These are phyloP conservation scores for Mechanitis messenoides DNA, from an alignment of 2,888 invertebrate species.

Conservation along the genomic window DNA sequence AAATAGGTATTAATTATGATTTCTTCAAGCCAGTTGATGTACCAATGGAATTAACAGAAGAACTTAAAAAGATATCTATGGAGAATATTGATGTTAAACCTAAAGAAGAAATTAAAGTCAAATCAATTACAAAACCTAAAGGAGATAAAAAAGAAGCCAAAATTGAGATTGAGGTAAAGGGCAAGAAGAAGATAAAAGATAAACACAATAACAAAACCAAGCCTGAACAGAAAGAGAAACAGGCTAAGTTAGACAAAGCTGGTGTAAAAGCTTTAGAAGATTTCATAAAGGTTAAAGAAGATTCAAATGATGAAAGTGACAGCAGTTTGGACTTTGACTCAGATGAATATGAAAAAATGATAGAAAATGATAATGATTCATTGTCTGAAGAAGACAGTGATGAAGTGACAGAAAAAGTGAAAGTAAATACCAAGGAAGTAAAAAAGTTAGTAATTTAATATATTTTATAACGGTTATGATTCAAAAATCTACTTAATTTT, in stretches of 20 bases:
- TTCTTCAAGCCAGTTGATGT: constrained; percentile 71
- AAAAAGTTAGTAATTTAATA: background rate
- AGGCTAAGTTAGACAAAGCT: constrained; percentile 42
- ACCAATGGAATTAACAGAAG: constrained; percentile 47
- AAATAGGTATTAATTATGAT: constrained; percentile 71
- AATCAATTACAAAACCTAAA: constrained; percentile 26
- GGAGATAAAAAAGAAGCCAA: constrained; percentile 31
- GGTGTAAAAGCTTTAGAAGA: constrained; percentile 48
- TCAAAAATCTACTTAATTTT: background rate
- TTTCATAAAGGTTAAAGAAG: constrained; percentile 45
- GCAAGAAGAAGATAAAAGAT: background rate
- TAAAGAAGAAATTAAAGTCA: constrained; percentile 17
- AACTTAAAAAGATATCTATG: constrained; percentile 22
- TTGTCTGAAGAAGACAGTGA: constrained; percentile 32
- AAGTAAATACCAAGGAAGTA: constrained; percentile 12
- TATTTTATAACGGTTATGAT: background rate
- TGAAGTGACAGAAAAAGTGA: constrained; percentile 29
- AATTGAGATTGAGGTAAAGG: constrained; percentile 17
- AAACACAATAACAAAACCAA: constrained; percentile 20
- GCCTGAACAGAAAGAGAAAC: constrained; percentile 36
- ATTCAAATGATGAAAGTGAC: constrained; percentile 47
- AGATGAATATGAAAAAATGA: constrained; percentile 58
- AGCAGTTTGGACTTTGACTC: constrained; percentile 54
- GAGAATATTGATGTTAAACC: constrained; percentile 21
- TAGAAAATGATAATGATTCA: constrained; percentile 42